Evolutionary conservation across 2,113 vertebrate species (phyloP).

Genomic region (Nannospalax galili): DNA sequence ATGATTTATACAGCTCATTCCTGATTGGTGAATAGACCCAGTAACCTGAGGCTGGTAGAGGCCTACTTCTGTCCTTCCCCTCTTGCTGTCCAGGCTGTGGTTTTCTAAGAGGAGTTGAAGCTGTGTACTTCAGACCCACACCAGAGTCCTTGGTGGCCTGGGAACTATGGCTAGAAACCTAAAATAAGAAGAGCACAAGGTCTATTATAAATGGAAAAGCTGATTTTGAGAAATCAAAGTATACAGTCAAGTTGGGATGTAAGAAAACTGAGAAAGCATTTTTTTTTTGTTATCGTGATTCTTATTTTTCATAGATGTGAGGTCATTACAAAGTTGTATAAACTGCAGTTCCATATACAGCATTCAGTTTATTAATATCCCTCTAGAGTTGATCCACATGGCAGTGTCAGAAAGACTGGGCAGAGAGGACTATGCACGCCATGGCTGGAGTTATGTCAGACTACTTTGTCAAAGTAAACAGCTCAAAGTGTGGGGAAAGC

Average conservation of each 20-base stretch:
- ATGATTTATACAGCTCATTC: constrained; percentile 63
- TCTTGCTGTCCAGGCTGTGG: constrained; percentile 46
- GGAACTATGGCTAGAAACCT: constrained; percentile 90
- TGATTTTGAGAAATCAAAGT: constrained; percentile 21
- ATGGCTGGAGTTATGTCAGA: not conserved
- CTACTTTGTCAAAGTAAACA: not conserved
- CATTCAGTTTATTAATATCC: not conserved
- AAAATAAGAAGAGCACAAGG: constrained; percentile 2
- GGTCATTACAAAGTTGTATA: not conserved
- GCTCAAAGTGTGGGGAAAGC: not conserved
- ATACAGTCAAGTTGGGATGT: not conserved
- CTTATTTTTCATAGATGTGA: constrained; percentile 15
- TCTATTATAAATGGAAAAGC: constrained; percentile 6
- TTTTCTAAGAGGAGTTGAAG: constrained; percentile 81
- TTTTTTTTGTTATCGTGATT: not conserved
- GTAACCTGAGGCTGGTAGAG: constrained; percentile 78
- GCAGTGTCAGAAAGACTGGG: not conserved
- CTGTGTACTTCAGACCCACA: constrained; percentile 86
- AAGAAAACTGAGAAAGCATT: not conserved
- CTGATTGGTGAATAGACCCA: constrained; percentile 88
- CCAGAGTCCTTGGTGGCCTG: constrained; percentile 93
- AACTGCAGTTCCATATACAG: not conserved
- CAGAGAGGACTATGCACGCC: not conserved
- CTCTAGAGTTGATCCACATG: not conserved
- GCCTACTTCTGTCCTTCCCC: constrained; percentile 61